Conservation (phyloP, 2,797 vertebrate species). For the Chloroceryle inda region DNA sequence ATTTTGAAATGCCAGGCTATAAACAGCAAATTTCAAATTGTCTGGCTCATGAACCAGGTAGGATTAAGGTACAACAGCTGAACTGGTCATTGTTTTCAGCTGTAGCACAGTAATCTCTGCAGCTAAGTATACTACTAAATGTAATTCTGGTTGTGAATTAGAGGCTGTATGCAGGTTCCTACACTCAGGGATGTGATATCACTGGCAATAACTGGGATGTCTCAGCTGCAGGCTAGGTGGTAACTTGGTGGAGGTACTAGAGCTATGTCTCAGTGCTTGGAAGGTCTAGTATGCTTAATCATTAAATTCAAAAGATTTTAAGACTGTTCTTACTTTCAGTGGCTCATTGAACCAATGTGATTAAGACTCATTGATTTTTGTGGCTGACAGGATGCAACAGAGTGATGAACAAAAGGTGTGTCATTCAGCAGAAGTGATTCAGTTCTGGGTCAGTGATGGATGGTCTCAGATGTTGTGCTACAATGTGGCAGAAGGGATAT, state of each 20-base stretch:
- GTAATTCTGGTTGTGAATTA: background rate
- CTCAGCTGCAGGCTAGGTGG: background rate
- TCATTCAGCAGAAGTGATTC: background rate
- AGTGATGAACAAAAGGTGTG: background rate
- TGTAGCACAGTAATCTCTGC: background rate
- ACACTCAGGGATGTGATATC: background rate
- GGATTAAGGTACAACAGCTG: background rate
- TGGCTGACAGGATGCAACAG: background rate
- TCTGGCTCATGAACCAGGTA: background rate
- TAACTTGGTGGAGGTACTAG: background rate
- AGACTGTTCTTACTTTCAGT: background rate
- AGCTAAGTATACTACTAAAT: background rate
- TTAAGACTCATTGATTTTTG: background rate
- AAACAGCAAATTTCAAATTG: background rate
- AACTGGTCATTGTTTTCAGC: background rate
- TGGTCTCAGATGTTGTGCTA: background rate
- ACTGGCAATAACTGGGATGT: background rate
- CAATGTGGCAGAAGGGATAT: fast-evolving
- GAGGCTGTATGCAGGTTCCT: background rate
- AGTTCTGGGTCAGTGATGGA: background rate
- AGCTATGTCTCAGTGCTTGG: background rate
- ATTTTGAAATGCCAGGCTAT: background rate
- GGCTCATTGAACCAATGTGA: background rate
- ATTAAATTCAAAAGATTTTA: background rate
- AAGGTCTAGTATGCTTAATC: background rate